A percentile compares a stretch with the other conserved stretches of the same genome.
Evolutionary conservation across 2,888 invertebrate species (phyloP).

Genomic region (Zaprionus obscuricornis): DNA sequence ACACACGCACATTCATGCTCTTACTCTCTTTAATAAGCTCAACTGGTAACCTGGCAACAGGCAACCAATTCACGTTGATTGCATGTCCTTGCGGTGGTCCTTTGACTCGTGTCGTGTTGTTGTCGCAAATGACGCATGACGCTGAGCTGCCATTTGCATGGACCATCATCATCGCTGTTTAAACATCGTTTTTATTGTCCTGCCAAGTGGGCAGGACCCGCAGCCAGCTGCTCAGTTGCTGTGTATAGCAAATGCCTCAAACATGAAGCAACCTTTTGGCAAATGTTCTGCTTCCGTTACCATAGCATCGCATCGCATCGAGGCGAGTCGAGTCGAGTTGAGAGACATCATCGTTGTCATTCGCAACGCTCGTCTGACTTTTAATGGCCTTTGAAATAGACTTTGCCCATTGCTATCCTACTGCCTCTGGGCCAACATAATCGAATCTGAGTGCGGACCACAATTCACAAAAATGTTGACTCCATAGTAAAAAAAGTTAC

Average conservation of each 20-base stretch:
- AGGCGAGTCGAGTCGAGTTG: too few relatives aligned
- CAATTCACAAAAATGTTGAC: slow-evolving; percentile 42
- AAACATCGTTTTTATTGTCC: slow-evolving; percentile 52
- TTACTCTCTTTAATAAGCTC: too few relatives aligned
- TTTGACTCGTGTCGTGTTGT: slow-evolving; percentile 34
- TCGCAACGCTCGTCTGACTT: slow-evolving; percentile 33
- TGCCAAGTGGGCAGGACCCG: slow-evolving; percentile 24
- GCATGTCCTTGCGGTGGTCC: slow-evolving; percentile 37
- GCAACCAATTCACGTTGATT: slow-evolving; percentile 40
- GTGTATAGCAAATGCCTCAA: slow-evolving; percentile 6
- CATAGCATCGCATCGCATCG: too few relatives aligned
- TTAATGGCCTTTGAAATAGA: slow-evolving; percentile 28
- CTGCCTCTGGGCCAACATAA: not conserved
- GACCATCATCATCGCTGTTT: slow-evolving; percentile 43
- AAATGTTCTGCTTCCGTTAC: slow-evolving; percentile 36
- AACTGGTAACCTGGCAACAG: slow-evolving; percentile 26
- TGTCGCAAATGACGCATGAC: slow-evolving; percentile 57
- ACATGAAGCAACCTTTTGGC: slow-evolving; percentile 11
- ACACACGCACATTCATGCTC: too few relatives aligned
- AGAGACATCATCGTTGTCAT: slow-evolving; percentile 33
- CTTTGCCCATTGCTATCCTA: slow-evolving; percentile 9
- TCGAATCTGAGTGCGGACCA: slow-evolving; percentile 25
- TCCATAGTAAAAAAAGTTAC: slow-evolving; percentile 17
- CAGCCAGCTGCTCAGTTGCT: not conserved
- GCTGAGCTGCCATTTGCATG: slow-evolving; percentile 56